These are phyloP conservation scores for Recurvirostra avosetta DNA, from an alignment of 2,113 vertebrate species.

Conservation along the genomic window DNA sequence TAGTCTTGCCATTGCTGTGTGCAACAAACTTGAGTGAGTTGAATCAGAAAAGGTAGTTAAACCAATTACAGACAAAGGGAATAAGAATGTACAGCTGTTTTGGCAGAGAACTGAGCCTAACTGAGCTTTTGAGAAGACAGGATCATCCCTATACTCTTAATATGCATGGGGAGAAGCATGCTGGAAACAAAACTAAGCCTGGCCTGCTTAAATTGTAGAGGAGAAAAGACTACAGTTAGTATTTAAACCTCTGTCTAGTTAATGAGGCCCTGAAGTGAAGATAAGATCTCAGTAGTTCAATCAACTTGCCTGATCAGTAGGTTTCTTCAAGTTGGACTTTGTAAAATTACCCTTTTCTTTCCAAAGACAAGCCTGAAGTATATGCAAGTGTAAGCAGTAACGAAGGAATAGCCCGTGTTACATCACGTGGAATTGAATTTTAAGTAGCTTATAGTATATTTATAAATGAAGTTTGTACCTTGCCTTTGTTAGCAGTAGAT, in stretches of 20 bases:
- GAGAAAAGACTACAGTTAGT: neutral
- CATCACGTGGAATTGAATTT: neutral
- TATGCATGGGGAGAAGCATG: neutral
- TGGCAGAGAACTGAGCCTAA: neutral
- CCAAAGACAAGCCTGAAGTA: neutral
- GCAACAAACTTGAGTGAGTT: neutral
- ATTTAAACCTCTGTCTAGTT: neutral
- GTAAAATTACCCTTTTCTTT: neutral
- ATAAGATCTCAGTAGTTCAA: neutral
- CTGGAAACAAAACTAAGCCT: neutral
- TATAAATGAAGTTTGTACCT: neutral
- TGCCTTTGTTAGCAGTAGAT: neutral
- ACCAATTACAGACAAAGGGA: neutral
- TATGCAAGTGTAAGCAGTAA: neutral
- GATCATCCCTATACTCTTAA: neutral
- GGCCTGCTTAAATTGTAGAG: neutral
- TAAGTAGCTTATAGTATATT: neutral
- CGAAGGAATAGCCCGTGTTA: neutral
- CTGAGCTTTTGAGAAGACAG: neutral
- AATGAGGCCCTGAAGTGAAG: neutral
- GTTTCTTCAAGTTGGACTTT: neutral
- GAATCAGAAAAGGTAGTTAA: neutral
- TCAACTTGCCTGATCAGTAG: neutral
- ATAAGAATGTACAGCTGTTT: neutral
- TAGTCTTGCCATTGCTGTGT: neutral